phyloP scores from a whole-genome alignment of 2,888 invertebrate species.

The Drosophila mercatorum region DNA sequence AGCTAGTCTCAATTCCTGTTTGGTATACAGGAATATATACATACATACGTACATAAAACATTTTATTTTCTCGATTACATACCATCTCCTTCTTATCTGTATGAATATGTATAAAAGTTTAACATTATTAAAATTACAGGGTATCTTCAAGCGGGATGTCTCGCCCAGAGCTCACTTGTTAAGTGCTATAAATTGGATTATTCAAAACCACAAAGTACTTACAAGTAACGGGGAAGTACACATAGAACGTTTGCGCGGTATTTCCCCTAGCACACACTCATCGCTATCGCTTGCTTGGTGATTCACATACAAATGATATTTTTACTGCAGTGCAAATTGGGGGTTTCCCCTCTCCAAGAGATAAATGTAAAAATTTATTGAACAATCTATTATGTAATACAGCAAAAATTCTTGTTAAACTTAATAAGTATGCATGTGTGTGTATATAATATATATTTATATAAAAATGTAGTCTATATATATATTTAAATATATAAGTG shows the following conservation, averaged over 20 bases:
- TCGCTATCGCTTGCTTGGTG: conserved; percentile 3
- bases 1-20: no score
- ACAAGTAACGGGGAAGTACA: conserved; percentile 33
- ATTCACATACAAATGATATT: conserved; percentile 17
- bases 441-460: neutral
- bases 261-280: conserved; percentile 27
- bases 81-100: no score
- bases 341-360: conserved; percentile 24
- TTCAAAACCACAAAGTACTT: neutral
- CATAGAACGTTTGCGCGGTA: conserved; percentile 8
- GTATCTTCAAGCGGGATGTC: neutral
- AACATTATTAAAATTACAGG: no score
- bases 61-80: no score
- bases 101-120: no score
- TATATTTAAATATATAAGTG: neutral
- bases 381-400: conserved; percentile 7
- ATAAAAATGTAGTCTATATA: neutral
- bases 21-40: no score
- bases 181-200: conserved; percentile 5
- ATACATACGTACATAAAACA: no score
- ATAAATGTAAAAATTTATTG: conserved; percentile 32
- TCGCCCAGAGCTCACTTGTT: neutral
- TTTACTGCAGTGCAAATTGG: neutral
- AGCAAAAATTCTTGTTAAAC: conserved; percentile 5
- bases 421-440: conserved; percentile 2